Evolutionary conservation across 2,888 invertebrate genomes (phyloP).

Genomic region (Ectemnius continuus): DNA sequence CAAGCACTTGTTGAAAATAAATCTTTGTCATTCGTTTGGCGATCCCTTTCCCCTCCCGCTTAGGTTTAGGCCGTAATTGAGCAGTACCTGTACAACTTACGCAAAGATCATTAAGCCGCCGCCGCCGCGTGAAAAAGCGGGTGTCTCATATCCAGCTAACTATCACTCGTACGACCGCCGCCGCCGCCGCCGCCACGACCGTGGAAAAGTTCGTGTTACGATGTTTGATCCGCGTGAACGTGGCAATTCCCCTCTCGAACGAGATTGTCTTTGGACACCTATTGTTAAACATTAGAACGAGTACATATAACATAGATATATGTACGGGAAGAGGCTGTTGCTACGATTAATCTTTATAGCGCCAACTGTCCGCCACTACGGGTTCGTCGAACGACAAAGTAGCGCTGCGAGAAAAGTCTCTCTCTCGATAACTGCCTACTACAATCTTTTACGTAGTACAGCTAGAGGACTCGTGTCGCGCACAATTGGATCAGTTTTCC

Average conservation of each 20-base stretch:
- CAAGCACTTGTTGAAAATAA: conserved; percentile 39
- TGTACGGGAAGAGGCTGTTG: conserved; percentile 68
- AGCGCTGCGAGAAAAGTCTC: too few relatives aligned
- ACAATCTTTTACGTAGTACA: conserved; percentile 26
- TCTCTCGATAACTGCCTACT: too few relatives aligned
- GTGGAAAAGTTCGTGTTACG: conserved; percentile 2
- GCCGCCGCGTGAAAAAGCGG: conserved; percentile 6
- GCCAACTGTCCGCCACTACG: conserved; percentile 11
- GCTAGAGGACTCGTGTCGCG: conserved; percentile 40
- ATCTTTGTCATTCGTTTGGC: conserved; percentile 27
- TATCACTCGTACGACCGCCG: conserved; percentile 4
- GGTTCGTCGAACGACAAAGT: conserved; percentile 6
- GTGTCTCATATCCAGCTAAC: background rate
- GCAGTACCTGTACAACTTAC: conserved; percentile 44
- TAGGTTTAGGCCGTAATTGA: conserved; percentile 55
- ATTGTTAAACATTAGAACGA: conserved; percentile 51
- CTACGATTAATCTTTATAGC: conserved; percentile 38
- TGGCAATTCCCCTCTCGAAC: conserved; percentile 28
- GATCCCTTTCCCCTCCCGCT: conserved; percentile 14
- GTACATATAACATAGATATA: conserved; percentile 70
- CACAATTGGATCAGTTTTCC: conserved; percentile 50
- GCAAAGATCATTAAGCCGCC: conserved; percentile 14
- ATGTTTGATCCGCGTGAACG: conserved; percentile 42
- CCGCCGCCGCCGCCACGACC: background rate
- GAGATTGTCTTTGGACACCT: conserved; percentile 65